Evolutionary conservation across 1,140 invertebrate species (phyloP).

Genomic region (Drosophila dunni): DNA sequence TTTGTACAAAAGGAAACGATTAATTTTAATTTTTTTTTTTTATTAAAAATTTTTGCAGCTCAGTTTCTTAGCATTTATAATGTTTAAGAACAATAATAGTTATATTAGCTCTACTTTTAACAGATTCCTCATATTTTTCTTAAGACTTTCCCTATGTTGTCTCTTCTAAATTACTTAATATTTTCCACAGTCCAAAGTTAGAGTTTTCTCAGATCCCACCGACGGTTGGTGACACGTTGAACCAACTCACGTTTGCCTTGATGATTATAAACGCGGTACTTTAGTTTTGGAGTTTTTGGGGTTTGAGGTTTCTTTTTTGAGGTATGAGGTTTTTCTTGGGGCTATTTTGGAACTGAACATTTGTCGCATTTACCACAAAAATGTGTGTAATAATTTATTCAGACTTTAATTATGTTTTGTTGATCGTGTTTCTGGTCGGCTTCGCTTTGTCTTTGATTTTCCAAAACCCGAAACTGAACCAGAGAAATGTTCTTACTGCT

Average conservation of each 20-base stretch:
- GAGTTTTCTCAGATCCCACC: slow-evolving; percentile 9
- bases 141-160: background rate
- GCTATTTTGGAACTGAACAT: slow-evolving; percentile 39
- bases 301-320: background rate
- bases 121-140: background rate
- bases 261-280: slow-evolving; percentile 29
- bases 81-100: too few relatives aligned
- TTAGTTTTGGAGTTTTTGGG: slow-evolving; percentile 9
- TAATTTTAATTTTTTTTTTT: too few relatives aligned
- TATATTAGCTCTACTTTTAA: background rate
- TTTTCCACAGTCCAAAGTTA: background rate
- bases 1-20: too few relatives aligned
- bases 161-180: background rate
- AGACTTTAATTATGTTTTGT: slow-evolving; percentile 71
- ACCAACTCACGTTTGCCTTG: slow-evolving; percentile 33
- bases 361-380: slow-evolving; percentile 64
- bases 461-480: background rate
- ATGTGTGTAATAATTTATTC: slow-evolving; percentile 79
- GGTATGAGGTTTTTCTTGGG: background rate
- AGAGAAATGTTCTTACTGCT: slow-evolving; percentile 23
- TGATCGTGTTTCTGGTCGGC: slow-evolving; percentile 35
- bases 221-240: slow-evolving; percentile 4
- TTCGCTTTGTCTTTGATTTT: slow-evolving; percentile 61
- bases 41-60: too few relatives aligned
- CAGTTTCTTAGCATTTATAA: too few relatives aligned